phyloP scores from a whole-genome alignment of 2,888 invertebrate species.

The Troides helena region DNA sequence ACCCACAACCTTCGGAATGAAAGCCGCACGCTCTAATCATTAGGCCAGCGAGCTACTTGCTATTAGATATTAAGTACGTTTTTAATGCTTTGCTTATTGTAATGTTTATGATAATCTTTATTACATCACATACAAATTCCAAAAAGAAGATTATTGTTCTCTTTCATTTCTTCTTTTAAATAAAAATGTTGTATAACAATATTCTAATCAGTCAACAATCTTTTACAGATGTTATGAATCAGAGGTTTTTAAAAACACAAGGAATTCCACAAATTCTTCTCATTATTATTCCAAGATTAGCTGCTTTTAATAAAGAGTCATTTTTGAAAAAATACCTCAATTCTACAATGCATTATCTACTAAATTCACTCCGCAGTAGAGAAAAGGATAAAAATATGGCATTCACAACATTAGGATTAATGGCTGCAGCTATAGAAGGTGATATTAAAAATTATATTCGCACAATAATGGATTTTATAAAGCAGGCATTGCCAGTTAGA shows the following conservation, averaged over 20 bases:
- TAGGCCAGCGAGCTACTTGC: no score
- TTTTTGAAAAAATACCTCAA: conserved; percentile 89
- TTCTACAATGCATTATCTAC: conserved; percentile 87
- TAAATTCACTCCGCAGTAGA: conserved; percentile 87
- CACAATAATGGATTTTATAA: conserved; percentile 91
- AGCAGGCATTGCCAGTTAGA: conserved; percentile 86
- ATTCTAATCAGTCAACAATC: conserved; percentile 5
- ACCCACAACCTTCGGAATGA: no score
- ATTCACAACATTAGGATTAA: conserved; percentile 93
- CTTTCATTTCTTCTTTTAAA: no score
- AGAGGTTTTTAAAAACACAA: conserved; percentile 85
- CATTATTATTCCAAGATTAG: conserved; percentile 92
- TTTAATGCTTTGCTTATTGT: no score
- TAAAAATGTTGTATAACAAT: not conserved
- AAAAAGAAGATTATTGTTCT: no score
- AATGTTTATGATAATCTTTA: no score
- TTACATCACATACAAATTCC: no score
- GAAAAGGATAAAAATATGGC: conserved; percentile 93
- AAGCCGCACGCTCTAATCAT: no score
- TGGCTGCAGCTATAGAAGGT: conserved; percentile 92
- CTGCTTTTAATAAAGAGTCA: conserved; percentile 92
- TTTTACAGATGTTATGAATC: conserved; percentile 86
- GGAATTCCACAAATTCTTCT: conserved; percentile 94
- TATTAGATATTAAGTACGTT: not conserved
- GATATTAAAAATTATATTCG: conserved; percentile 90